Evolutionary conservation across 2,888 invertebrate genomes (phyloP), one percentile per base, ranked within the genome.

Genomic region (Capitulum mitella): DNA sequence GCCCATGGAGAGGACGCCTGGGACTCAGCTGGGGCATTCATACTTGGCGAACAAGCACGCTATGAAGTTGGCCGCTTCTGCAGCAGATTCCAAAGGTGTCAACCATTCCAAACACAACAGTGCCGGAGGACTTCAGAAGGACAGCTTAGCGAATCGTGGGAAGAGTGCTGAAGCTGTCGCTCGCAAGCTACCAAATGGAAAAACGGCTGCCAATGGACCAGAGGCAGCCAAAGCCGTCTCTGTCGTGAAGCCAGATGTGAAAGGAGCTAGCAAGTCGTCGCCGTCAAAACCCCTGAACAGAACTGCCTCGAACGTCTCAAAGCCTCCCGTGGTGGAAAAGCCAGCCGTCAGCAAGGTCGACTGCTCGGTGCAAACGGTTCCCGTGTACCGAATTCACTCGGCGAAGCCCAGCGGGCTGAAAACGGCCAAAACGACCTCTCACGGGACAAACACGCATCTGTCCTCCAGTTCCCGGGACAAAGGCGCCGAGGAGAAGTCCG

Each of bases 291-390:
- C 51, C 22, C 51, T 22, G 22, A 51, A 32, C 16, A 34, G 34
- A 3, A 29, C 5, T 1, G 16, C 6, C 19, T 34, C 64, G 3
- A 19, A 19, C 19, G 0, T 16, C 3, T 12, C 34, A 32, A 34
- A 34, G 19, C 3, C 1, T 16, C 19, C 19, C 10, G 3, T 19
- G 19, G 64, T 19, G 19, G 29, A 64, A 8, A 70, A 40, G 26
- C 26, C 70, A 3, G 8, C 37, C 37, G 70, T 70, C 5, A 70
- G 40, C 6, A 70, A 70, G 40, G 70, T 70, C 2, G 70, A 70
- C 22, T 70, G 70, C 34, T 70, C 70, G 26, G 70, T 70, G 10
- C 70, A 70, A 70, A 70, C 70, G 26, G 70, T 70, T 10, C 70
- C 70, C 3, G 29, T 70, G 2, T 70, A 37, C 26, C 22, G 70